These are phyloP conservation scores for Perccottus glenii DNA, from an alignment of 2,113 vertebrate genomes.

Conservation along the genomic window DNA sequence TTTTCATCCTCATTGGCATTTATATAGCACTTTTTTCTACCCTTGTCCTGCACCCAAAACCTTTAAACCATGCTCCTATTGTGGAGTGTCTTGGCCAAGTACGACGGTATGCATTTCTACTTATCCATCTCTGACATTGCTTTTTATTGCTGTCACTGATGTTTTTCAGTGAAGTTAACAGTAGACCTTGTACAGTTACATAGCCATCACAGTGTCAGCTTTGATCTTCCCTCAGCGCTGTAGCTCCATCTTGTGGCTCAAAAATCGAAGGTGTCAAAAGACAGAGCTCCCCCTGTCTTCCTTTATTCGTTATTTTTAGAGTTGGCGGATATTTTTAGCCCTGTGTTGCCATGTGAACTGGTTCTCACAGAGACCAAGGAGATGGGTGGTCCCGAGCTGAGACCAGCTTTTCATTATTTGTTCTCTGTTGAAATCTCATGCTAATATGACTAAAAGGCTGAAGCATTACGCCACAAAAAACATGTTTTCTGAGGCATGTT, in stretches of 20 bases:
- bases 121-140: no score
- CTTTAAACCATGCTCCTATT: no score
- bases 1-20: no score
- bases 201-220: background rate
- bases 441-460: background rate
- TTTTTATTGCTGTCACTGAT: background rate
- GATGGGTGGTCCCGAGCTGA: conserved; percentile 76
- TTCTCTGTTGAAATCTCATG: conserved; percentile 30
- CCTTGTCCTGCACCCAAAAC: no score
- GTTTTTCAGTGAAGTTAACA: background rate
- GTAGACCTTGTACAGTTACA: background rate
- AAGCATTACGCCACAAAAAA: background rate
- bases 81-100: no score
- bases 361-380: conserved; percentile 74
- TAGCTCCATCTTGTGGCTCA: conserved; percentile 67
- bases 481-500: no score
- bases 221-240: conserved; percentile 51
- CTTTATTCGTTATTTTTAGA: conserved; percentile 78
- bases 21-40: no score
- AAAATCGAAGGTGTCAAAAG: conserved; percentile 21
- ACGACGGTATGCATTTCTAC: no score
- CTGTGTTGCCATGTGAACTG: conserved; percentile 84
- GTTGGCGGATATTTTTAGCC: conserved; percentile 80
- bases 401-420: conserved; percentile 55
- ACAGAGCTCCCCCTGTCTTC: conserved; percentile 41